phyloP scores from a whole-genome alignment of 2,113 vertebrate species.

The Protobothrops mucrosquamatus region DNA sequence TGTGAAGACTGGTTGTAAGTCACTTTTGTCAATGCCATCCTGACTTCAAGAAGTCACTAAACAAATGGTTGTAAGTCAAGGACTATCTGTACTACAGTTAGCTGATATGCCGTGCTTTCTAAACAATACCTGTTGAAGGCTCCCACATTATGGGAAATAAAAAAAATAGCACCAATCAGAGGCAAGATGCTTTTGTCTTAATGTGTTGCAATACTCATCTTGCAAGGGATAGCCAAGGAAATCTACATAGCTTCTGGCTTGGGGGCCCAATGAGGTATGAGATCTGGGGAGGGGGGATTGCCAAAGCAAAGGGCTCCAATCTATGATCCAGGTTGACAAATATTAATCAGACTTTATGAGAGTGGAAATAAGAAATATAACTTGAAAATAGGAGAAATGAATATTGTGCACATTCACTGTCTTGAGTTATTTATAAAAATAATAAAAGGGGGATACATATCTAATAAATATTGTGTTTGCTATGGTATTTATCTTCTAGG shows the following conservation, averaged over 20 bases:
- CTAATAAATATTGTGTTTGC: too few relatives aligned
- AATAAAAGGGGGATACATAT: too few relatives aligned
- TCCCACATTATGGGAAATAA: background rate
- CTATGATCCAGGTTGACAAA: background rate
- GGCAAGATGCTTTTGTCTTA: background rate
- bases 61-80: too few relatives aligned
- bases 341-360: background rate
- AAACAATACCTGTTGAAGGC: background rate
- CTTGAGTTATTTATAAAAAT: too few relatives aligned
- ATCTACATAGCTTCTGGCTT: background rate
- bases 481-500: too few relatives aligned
- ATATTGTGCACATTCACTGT: too few relatives aligned
- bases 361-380: background rate
- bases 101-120: background rate
- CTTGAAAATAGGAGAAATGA: background rate
- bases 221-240: background rate
- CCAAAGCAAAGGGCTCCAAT: background rate
- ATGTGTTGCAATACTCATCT: background rate
- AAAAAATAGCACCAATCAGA: background rate
- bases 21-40: too few relatives aligned
- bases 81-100: background rate
- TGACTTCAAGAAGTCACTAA: too few relatives aligned
- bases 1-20: too few relatives aligned
- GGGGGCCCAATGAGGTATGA: background rate
- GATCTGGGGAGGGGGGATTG: background rate